Evolutionary conservation across 2,888 invertebrate species (phyloP).

Genomic region (Deilephila elpenor): DNA sequence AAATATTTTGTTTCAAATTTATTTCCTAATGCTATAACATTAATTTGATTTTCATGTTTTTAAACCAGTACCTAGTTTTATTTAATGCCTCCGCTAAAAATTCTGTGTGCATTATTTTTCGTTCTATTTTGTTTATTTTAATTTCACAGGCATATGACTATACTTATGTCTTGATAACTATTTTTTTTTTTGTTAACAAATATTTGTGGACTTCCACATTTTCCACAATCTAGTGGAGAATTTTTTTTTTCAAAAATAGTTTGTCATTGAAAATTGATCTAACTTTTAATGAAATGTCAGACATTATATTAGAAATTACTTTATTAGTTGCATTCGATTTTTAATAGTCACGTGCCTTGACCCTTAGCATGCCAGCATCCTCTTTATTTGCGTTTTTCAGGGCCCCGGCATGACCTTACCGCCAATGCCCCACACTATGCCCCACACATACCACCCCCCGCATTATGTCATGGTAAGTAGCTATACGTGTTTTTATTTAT

Average conservation of each 20-base stretch:
- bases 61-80: constrained; percentile 17
- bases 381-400: constrained; percentile 77
- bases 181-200: too few species aligned
- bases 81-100: constrained; percentile 33
- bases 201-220: too few species aligned
- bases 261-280: too few species aligned
- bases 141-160: constrained; percentile 31
- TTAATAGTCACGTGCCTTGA: constrained; percentile 26
- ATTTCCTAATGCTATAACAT: constrained; percentile 35
- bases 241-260: too few species aligned
- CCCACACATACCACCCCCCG: constrained; percentile 83
- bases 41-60: constrained; percentile 32
- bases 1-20: constrained; percentile 32
- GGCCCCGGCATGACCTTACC: constrained; percentile 82
- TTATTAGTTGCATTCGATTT: not conserved
- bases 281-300: too few species aligned
- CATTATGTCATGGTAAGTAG: constrained; percentile 84
- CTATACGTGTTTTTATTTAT: constrained; percentile 37
- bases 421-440: constrained; percentile 82
- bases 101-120: constrained; percentile 18
- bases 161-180: not conserved
- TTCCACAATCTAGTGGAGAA: not conserved
- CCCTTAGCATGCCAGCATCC: constrained; percentile 79
- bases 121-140: constrained; percentile 26
- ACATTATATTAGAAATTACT: not conserved